phyloP scores from a whole-genome alignment of 2,888 invertebrate genomes.

The Melangyna quadrimaculata region DNA sequence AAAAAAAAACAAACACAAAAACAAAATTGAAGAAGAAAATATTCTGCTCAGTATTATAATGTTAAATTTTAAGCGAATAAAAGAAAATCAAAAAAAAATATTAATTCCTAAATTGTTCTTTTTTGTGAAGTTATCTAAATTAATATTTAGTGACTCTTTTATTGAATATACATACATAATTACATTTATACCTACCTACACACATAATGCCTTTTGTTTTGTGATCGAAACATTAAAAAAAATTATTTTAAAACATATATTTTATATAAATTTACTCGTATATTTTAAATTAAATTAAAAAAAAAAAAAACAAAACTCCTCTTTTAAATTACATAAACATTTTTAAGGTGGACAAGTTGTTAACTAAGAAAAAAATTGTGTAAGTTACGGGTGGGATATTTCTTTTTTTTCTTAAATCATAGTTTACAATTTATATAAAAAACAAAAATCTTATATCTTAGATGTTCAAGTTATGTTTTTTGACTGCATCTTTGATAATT shows the following conservation, averaged over 20 bases:
- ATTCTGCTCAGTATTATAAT: constrained; percentile 81
- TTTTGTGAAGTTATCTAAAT: constrained; percentile 41
- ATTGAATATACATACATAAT: not conserved
- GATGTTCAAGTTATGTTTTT: constrained; percentile 30
- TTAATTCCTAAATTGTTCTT: constrained; percentile 24
- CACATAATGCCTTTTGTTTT: constrained; percentile 63
- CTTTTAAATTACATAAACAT: constrained; percentile 35
- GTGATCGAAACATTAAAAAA: constrained; percentile 55
- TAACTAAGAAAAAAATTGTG: constrained; percentile 39
- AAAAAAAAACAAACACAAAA: not conserved
- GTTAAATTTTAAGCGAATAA: constrained; percentile 78
- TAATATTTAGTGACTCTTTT: constrained; percentile 33
- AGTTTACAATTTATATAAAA: constrained; percentile 12
- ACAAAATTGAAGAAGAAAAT: constrained; percentile 67
- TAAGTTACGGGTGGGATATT: constrained; percentile 54
- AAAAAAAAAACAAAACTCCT: too few relatives aligned
- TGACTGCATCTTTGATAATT: constrained; percentile 45
- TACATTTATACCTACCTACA: not conserved
- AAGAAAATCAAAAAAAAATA: constrained; percentile 24
- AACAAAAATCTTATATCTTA: not conserved
- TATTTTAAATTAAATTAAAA: not conserved
- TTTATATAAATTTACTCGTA: constrained; percentile 18
- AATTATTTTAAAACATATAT: not conserved
- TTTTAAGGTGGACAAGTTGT: constrained; percentile 48
- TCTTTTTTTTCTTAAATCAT: constrained; percentile 28